Base-by-base conservation (phyloP, 2,797 vertebrate species). In the Eulemur albifrons region DNA sequence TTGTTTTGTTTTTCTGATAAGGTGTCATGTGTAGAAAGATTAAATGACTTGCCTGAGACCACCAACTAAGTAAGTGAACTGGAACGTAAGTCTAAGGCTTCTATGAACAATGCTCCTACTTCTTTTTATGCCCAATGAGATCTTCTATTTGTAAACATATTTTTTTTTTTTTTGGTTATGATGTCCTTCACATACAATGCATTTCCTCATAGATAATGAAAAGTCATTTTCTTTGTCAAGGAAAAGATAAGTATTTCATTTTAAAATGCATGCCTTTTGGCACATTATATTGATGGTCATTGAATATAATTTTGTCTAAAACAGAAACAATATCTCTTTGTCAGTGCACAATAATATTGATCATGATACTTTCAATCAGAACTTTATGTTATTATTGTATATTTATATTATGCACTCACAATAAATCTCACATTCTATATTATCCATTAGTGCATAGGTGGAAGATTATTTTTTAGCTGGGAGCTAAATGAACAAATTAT, bases 221-320 rank as follows among this genome's bases (percentile, higher is more conserved):
- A 65, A 95, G 54, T 50, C 15, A 12, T 88, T 96, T 97, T 85
- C 52, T 70, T 69, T 94, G 57, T 83, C 95, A 93, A 91, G 18
- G 38, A 79, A 82, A 4, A 59, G n/a, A 81, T 52, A 91, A 96
- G 15, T 81, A 83, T 88, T 96, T 82, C 32, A 88, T 94, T 90
- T 84, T 90, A 73, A 90, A 96, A 87, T 85, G 9, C 32, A 76
- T 12, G 21, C 15, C 50, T 76, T 86, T 85, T 75, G 90, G 85
- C 77, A 95, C 7, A 82, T 92, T 86, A 59, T 40, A 83, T 17
- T 95, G 91, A 94, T 93, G 63, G 57, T 81, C 65, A 52, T 45
- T 97, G 91, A 88, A 96, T 95, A 72, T 54, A 85, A 95, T 94
- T 95, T 90, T 85, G 11, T 76, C 40, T 83, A 67, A 96, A 85